phyloP scores from a whole-genome alignment of 2,888 invertebrate genomes.

The Lingula anatina region DNA sequence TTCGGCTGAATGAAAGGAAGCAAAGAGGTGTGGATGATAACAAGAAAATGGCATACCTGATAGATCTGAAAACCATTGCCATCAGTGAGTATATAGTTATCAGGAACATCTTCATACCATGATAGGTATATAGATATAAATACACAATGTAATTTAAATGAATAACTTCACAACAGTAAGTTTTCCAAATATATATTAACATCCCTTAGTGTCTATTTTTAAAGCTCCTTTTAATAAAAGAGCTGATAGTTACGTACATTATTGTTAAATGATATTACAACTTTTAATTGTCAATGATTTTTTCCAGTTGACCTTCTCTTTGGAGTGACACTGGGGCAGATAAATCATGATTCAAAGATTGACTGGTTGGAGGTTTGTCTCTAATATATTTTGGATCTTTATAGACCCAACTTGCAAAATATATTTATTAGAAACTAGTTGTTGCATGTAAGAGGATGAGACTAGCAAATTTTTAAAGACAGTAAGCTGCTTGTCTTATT shows the following conservation, averaged over 20 bases:
- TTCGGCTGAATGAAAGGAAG: slow-evolving; percentile 80
- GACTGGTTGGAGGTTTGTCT: slow-evolving; percentile 81
- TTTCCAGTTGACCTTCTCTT: slow-evolving; percentile 58
- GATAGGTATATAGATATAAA: no score
- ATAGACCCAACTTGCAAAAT: not conserved
- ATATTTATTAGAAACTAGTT: not conserved
- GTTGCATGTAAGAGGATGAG: not conserved
- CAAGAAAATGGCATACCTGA: slow-evolving; percentile 88
- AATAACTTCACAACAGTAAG: no score
- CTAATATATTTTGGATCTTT: not conserved
- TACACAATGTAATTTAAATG: no score
- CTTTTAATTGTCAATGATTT: not conserved
- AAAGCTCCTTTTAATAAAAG: no score
- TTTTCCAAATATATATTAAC: no score
- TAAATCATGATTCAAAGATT: slow-evolving; percentile 86
- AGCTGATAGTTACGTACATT: no score
- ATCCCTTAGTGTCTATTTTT: no score
- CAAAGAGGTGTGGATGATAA: slow-evolving; percentile 61
- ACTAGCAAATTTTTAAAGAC: not conserved
- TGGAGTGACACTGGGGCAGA: slow-evolving; percentile 66
- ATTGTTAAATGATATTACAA: no score
- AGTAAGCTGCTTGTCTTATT: no score
- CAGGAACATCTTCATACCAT: not conserved
- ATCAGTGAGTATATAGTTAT: slow-evolving; percentile 65
- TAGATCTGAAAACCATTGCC: slow-evolving; percentile 90